These are phyloP conservation scores for Digitonthophagus gazella DNA, from an alignment of 2,888 invertebrate species.

Conservation along the genomic window DNA sequence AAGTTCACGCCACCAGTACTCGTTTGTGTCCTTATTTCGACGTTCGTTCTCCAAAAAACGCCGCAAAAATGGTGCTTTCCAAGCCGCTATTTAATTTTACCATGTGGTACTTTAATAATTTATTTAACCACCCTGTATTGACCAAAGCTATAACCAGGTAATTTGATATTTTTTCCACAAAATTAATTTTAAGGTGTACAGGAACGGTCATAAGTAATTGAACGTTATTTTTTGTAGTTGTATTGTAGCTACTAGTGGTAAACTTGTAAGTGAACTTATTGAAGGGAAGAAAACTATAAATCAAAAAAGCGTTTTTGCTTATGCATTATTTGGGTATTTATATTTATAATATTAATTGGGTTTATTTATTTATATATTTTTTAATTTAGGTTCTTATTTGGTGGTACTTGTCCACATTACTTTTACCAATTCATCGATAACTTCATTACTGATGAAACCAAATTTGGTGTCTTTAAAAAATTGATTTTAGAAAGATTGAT, in stretches of 20 bases:
- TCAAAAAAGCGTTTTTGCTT: slow-evolving; percentile 68
- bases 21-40: not conserved
- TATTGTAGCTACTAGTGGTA: slow-evolving; percentile 69
- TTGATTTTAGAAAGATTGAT: slow-evolving; percentile 70
- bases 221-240: slow-evolving; percentile 57
- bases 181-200: not conserved
- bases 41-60: not conserved
- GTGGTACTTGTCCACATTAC: slow-evolving; percentile 76
- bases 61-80: slow-evolving; percentile 62
- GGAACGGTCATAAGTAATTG: not conserved
- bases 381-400: slow-evolving; percentile 67
- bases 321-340: slow-evolving; percentile 72
- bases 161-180: slow-evolving; percentile 32
- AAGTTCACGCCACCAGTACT: not conserved
- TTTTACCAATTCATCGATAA: slow-evolving; percentile 67
- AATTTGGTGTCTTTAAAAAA: slow-evolving; percentile 55
- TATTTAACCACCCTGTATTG: slow-evolving; percentile 72
- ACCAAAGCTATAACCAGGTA: slow-evolving; percentile 81
- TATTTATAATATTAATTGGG: slow-evolving; percentile 3
- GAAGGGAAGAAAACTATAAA: slow-evolving; percentile 63
- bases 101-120: slow-evolving; percentile 70
- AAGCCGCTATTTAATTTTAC: slow-evolving; percentile 70
- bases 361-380: slow-evolving; percentile 22
- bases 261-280: slow-evolving; percentile 69
- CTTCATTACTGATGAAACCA: slow-evolving; percentile 58